Evolutionary conservation across 1,140 invertebrate species (phyloP).

Genomic region (Sesamia nonagrioides): DNA sequence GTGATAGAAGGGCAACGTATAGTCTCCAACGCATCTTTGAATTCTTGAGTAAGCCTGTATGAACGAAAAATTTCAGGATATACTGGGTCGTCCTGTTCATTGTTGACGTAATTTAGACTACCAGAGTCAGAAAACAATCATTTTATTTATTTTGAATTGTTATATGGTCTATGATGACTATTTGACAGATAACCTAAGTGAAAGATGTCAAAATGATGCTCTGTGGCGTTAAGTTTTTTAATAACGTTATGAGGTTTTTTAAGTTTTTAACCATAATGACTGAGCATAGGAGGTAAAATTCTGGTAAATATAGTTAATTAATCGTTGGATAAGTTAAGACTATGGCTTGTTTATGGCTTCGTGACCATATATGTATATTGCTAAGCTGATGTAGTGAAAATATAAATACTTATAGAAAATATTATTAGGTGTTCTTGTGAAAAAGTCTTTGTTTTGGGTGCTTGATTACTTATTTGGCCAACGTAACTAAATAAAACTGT

Average conservation of each 20-base stretch:
- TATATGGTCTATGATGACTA: not conserved
- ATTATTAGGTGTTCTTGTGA: too few species aligned
- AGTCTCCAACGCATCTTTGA: conserved; percentile 68
- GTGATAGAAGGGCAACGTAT: conserved; percentile 59
- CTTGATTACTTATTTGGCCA: too few species aligned
- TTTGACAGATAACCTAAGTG: not conserved
- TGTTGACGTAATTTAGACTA: conserved; percentile 29
- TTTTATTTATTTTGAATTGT: conserved; percentile 18
- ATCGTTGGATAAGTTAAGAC: too few species aligned
- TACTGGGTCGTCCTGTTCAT: conserved; percentile 61
- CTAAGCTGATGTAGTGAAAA: too few species aligned
- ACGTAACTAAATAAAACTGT: too few species aligned
- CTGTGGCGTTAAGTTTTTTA: conserved; percentile 4
- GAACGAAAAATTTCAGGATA: conserved; percentile 68
- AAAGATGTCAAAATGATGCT: not conserved
- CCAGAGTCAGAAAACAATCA: not conserved
- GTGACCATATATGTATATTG: too few species aligned
- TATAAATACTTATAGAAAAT: too few species aligned
- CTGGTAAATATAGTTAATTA: too few species aligned
- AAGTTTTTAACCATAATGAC: not conserved
- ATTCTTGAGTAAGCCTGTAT: conserved; percentile 58
- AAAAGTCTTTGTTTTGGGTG: too few species aligned
- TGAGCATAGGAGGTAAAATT: too few species aligned
- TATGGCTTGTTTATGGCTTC: too few species aligned
- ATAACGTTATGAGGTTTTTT: not conserved